phyloP scores from a whole-genome alignment of 2,888 invertebrate species.

The Acrobasis suavella region DNA sequence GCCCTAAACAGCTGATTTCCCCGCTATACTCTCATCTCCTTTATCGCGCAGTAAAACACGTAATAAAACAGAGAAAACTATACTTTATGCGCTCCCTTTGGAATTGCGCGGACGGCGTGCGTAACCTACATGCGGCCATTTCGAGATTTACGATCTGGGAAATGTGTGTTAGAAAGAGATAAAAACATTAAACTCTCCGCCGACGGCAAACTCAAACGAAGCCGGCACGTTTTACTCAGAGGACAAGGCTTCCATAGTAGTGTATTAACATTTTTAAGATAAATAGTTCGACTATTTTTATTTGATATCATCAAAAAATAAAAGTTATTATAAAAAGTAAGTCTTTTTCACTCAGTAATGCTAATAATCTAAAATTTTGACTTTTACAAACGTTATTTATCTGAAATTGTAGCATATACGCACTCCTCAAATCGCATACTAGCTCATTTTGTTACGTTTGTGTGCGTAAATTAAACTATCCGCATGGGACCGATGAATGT shows the following conservation, averaged over 20 bases:
- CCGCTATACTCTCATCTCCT: constrained; percentile 77
- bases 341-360: neutral
- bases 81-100: constrained; percentile 78
- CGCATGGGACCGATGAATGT: constrained; percentile 80
- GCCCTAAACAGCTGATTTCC: constrained; percentile 82
- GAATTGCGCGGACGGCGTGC: constrained; percentile 79
- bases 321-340: neutral
- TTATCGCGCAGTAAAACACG: constrained; percentile 76
- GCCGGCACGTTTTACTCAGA: constrained; percentile 66
- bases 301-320: neutral
- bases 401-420: constrained; percentile 50
- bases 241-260: constrained; percentile 67
- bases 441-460: constrained; percentile 72
- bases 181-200: constrained; percentile 77
- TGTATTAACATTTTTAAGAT: constrained; percentile 48
- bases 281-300: neutral
- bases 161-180: constrained; percentile 81
- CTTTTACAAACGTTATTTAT: constrained; percentile 38
- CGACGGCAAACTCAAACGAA: constrained; percentile 68
- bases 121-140: constrained; percentile 84
- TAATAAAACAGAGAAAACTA: constrained; percentile 82
- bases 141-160: constrained; percentile 84
- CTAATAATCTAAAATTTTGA: neutral
- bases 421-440: constrained; percentile 66
- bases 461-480: constrained; percentile 82